These are phyloP conservation scores for Antheraea mylitta DNA, from an alignment of 1,140 invertebrate species.

Conservation along the genomic window DNA sequence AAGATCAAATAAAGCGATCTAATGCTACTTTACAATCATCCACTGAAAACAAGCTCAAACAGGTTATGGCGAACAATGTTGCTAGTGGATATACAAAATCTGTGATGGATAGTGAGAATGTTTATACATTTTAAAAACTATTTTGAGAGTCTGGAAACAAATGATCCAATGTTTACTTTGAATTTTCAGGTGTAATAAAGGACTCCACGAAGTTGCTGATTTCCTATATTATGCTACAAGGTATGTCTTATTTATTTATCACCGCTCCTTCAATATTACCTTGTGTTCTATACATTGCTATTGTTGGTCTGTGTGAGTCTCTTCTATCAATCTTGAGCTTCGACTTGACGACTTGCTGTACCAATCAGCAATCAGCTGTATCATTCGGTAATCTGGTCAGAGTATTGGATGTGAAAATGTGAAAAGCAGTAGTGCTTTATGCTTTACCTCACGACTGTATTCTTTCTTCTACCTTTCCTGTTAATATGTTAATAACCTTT, in stretches of 20 bases:
- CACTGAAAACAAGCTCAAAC: slow-evolving; percentile 37
- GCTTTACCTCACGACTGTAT: too few relatives aligned
- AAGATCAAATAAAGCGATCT: slow-evolving; percentile 44
- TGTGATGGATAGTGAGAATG: slow-evolving; percentile 36
- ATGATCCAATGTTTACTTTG: background rate
- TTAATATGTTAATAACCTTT: too few relatives aligned
- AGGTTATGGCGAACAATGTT: slow-evolving; percentile 41
- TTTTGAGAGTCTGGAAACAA: background rate
- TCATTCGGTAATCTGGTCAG: too few relatives aligned
- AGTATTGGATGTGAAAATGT: too few relatives aligned
- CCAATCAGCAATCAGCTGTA: too few relatives aligned
- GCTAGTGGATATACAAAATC: slow-evolving; percentile 31
- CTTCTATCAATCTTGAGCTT: too few relatives aligned
- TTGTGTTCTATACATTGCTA: too few relatives aligned
- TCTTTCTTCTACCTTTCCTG: too few relatives aligned
- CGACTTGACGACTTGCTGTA: too few relatives aligned
- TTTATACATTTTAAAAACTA: background rate
- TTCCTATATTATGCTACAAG: slow-evolving; percentile 59
- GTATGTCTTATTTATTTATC: slow-evolving; percentile 26
- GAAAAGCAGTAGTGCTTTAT: too few relatives aligned
- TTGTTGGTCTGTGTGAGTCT: too few relatives aligned
- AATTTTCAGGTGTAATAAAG: slow-evolving; percentile 48
- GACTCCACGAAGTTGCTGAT: slow-evolving; percentile 44
- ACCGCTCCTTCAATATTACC: too few relatives aligned
- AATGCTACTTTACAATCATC: slow-evolving; percentile 38